Evolutionary conservation across 2,797 vertebrate species (phyloP).

Genomic region (Poeciliopsis infans): DNA sequence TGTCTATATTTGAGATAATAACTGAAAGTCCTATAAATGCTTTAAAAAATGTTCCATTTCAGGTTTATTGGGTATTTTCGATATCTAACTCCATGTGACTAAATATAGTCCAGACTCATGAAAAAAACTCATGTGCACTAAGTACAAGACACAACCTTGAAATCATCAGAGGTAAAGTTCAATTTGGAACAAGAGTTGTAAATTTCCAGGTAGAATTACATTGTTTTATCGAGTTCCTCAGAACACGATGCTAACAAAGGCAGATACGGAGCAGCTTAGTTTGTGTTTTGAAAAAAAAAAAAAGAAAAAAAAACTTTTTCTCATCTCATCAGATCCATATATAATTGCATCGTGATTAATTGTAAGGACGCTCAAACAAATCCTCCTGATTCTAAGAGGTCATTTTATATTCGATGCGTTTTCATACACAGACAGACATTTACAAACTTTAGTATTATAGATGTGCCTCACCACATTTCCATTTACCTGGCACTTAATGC

Average conservation of each 20-base stretch:
- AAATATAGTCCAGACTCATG: neutral
- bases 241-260: neutral
- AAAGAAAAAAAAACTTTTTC: too few species aligned
- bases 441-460: slow-evolving; percentile 67
- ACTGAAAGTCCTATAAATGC: neutral
- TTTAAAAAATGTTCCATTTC: neutral
- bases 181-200: neutral
- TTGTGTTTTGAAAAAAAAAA: neutral
- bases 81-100: neutral
- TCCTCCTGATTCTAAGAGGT: neutral
- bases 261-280: neutral
- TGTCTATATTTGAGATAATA: neutral
- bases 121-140: neutral
- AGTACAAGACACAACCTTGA: neutral
- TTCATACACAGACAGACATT: slow-evolving; percentile 40
- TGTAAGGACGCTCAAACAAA: neutral
- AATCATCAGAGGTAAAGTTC: neutral
- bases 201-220: neutral
- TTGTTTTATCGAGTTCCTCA: neutral
- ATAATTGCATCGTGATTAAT: neutral
- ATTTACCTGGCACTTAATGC: slow-evolving; percentile 97
- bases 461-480: slow-evolving; percentile 77
- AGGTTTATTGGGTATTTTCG: neutral
- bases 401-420: neutral
- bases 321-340: neutral